Base-by-base conservation (phyloP, 1,140 invertebrate species). In the Aphis craccivora region DNA sequence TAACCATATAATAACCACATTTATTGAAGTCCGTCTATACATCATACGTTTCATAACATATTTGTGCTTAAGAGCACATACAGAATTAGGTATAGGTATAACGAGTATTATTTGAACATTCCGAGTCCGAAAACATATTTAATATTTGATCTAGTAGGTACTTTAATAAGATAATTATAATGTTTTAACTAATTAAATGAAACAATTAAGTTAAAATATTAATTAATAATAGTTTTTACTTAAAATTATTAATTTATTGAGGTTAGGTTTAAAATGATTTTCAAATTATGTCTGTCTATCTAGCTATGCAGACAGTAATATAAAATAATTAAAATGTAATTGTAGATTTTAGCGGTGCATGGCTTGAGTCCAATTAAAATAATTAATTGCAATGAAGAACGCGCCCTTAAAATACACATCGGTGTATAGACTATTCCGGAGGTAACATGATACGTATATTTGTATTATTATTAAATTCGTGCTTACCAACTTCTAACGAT, bases 311-410 rank as follows among this genome's bases (percentile, higher is more conserved):
- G n/a, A n/a, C 37, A 40, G 37, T 40, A 89, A 89, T 55, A 89
- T 35, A 35, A 37, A 89, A 89, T 89, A 89, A 89, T 89, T 53
- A 55, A 51, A 81, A 81, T 76, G 91, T 92, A 92, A 92, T 51
- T 40, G 40, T 76, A 92, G 91, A 37, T 81, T 92, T 92, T 51
- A 81, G 30, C 23, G 45, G 67, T 53, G 5, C 8, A 35, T n/a
- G 25, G 51, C 43, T 84, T 23, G 76, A 83, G 76, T 51, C 7
- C n/a, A 92, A 83, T 92, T 92, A 92, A 92, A 83, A 92, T 92
- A 92, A 92, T 92, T 83, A 83, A 92, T 92, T 51, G 55, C 60
- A 30, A 40, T 23, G 45, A 81, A 92, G 91, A 92, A 20, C 51
- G 23, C n/a, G 76, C 76, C 67, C 51, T 89, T 55, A 51, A 76